phyloP scores from a whole-genome alignment of 64 coral and sea anemone species.

The Actinia tenebrosa region DNA sequence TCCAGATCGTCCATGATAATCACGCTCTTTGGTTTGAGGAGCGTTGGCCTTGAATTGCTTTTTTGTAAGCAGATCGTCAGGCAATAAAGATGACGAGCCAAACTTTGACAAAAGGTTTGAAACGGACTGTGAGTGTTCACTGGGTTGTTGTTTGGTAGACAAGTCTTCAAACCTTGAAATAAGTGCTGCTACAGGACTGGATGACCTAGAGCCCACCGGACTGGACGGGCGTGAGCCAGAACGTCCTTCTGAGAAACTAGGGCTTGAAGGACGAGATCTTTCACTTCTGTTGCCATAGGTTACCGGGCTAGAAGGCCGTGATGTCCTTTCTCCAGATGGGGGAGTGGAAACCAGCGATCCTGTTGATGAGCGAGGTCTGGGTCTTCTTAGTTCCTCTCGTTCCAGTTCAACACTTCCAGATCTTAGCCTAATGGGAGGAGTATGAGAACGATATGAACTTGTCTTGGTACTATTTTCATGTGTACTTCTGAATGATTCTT shows the following conservation, averaged over 20 bases:
- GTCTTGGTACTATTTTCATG: background rate
- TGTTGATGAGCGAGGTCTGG: background rate
- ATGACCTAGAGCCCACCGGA: constrained; percentile 51
- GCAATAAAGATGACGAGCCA: constrained; percentile 59
- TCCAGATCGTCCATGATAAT: constrained; percentile 14
- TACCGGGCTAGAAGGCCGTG: background rate
- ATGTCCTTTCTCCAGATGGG: background rate
- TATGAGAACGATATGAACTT: background rate
- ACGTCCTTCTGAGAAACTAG: background rate
- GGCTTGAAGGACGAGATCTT: constrained; percentile 29
- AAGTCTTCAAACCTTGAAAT: constrained; percentile 80
- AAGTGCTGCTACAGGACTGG: constrained; percentile 62
- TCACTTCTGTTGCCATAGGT: background rate
- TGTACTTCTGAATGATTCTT: background rate
- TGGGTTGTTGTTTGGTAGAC: constrained; percentile 15
- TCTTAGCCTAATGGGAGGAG: constrained; percentile 1
- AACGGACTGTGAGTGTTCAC: constrained; percentile 36
- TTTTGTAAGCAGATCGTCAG: constrained; percentile 63
- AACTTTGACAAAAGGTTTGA: constrained; percentile 73
- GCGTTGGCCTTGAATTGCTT: constrained; percentile 49
- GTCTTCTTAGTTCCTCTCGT: background rate
- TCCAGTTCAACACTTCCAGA: background rate
- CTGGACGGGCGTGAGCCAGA: constrained; percentile 38
- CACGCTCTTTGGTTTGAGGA: background rate
- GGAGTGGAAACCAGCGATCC: background rate